These are phyloP conservation scores for Smutsia gigantea DNA, from an alignment of 2,797 vertebrate species.

Conservation along the genomic window DNA sequence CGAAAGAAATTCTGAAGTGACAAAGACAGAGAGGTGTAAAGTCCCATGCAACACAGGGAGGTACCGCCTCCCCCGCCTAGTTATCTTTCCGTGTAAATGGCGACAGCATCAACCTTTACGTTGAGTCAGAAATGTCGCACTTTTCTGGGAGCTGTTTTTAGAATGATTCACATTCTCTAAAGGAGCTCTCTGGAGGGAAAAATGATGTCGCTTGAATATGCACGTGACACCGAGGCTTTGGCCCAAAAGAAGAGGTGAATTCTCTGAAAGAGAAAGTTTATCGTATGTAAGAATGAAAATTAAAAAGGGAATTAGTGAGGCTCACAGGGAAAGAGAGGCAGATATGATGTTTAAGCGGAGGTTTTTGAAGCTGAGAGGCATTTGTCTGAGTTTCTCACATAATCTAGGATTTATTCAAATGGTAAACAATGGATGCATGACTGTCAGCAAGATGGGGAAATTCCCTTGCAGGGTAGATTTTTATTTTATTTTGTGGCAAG, in stretches of 20 bases:
- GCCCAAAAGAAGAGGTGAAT: not conserved
- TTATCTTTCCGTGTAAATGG: not conserved
- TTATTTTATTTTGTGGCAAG: not conserved
- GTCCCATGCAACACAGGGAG: not conserved
- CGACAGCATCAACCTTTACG: not conserved
- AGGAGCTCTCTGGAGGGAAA: not conserved
- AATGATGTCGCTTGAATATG: not conserved
- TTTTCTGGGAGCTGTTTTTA: slow-evolving; percentile 31
- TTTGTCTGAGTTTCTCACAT: slow-evolving; percentile 2
- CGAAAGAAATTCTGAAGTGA: slow-evolving; percentile 24
- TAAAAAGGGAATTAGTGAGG: not conserved
- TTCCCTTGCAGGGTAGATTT: not conserved
- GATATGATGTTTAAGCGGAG: not conserved
- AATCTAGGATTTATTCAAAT: slow-evolving; percentile 38
- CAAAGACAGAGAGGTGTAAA: not conserved
- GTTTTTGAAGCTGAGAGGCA: slow-evolving; percentile 22
- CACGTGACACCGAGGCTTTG: not conserved
- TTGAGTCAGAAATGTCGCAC: not conserved
- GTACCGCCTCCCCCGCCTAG: not conserved
- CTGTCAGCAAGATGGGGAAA: not conserved
- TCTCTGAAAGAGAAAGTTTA: slow-evolving; percentile 35
- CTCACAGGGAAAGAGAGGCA: not conserved
- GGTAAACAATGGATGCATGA: not conserved
- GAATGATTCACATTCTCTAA: slow-evolving; percentile 22
- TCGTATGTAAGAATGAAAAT: not conserved